phyloP scores from a whole-genome alignment of 2,113 vertebrate genomes.

The Lynx canadensis region DNA sequence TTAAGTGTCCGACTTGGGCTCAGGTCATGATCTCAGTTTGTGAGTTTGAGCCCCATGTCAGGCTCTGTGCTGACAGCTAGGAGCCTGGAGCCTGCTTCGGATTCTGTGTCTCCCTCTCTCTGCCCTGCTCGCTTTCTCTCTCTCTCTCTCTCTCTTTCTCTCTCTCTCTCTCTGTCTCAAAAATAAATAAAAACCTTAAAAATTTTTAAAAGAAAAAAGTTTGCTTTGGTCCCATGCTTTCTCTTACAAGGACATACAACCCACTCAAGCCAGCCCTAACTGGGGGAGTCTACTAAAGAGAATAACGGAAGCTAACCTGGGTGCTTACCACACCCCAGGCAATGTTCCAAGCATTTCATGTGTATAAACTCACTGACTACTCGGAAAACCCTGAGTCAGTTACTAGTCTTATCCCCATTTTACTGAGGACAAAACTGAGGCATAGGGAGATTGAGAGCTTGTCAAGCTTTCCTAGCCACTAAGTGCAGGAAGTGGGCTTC shows the following conservation, averaged over 20 bases:
- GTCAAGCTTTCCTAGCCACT: not conserved
- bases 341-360: not conserved
- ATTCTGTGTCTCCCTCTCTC: no score
- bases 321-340: not conserved
- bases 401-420: not conserved
- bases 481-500: not conserved
- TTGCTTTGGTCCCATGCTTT: not conserved
- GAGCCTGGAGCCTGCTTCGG: no score
- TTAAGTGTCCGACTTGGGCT: no score
- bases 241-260: not conserved
- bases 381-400: not conserved
- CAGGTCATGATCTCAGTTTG: no score
- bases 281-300: not conserved
- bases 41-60: accelerated
- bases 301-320: accelerated
- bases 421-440: not conserved
- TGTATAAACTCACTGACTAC: not conserved
- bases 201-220: not conserved
- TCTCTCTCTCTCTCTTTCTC: no score
- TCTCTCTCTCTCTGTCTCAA: no score
- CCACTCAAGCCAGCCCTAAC: not conserved
- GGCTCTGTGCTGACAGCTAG: no score
- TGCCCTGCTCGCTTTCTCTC: no score
- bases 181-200: no score
- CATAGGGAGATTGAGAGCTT: not conserved